Conservation (phyloP, 1,140 invertebrate species). For the Musca domestica region DNA sequence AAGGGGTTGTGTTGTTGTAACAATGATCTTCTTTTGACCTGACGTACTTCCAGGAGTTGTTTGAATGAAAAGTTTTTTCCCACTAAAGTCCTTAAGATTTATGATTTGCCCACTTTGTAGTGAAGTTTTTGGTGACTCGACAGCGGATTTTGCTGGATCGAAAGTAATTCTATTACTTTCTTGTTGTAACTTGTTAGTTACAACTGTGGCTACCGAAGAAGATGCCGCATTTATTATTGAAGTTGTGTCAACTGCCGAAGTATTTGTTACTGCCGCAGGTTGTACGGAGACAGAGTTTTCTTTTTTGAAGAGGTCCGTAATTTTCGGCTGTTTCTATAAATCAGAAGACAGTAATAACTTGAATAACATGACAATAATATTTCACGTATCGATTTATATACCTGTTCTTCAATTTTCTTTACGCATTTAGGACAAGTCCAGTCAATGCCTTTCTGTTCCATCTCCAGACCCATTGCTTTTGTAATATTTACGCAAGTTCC, state of each 20-base stretch:
- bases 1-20: neutral
- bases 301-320: conserved; percentile 34
- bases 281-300: neutral
- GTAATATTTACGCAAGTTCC: conserved; percentile 93
- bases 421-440: conserved; percentile 88
- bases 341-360: neutral
- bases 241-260: neutral
- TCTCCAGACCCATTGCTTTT: conserved; percentile 83
- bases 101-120: conserved; percentile 1
- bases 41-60: neutral
- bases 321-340: conserved; percentile 41
- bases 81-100: conserved; percentile 3
- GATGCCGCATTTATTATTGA: neutral
- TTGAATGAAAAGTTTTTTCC: neutral
- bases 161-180: neutral
- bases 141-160: neutral
- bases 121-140: neutral
- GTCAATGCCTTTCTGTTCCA: conserved; percentile 85
- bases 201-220: neutral
- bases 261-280: no score
- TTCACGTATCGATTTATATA: conserved; percentile 8
- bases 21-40: neutral
- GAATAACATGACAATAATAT: neutral
- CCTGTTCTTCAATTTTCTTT: conserved; percentile 56
- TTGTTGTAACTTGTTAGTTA: neutral